These are phyloP conservation scores for Drosophila bocqueti DNA, from an alignment of 1,140 invertebrate genomes.

Conservation along the genomic window DNA sequence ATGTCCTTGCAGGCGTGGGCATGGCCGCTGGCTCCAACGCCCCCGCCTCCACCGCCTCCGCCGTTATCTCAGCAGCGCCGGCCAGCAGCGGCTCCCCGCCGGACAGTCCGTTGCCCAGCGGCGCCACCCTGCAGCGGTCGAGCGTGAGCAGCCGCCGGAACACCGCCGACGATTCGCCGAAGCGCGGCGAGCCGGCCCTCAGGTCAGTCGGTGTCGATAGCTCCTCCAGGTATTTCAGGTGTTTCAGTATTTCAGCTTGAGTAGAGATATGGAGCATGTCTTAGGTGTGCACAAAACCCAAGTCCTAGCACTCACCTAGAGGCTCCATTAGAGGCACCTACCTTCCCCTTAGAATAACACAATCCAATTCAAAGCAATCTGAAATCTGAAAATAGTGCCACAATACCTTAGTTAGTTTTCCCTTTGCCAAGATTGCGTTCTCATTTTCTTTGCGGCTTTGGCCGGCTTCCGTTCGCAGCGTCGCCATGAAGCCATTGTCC, in stretches of 20 bases:
- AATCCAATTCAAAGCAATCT: slow-evolving; percentile 1
- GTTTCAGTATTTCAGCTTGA: background rate
- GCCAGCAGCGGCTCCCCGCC: slow-evolving; percentile 84
- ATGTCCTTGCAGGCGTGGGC: slow-evolving; percentile 84
- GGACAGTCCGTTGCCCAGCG: slow-evolving; percentile 86
- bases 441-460: slow-evolving; percentile 18
- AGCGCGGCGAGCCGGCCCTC: slow-evolving; percentile 74
- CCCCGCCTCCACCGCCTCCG: slow-evolving; percentile 19
- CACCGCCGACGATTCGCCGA: slow-evolving; percentile 78
- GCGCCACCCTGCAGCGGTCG: slow-evolving; percentile 74
- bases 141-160: slow-evolving; percentile 79
- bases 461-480: slow-evolving; percentile 49
- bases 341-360: too few species aligned
- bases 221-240: slow-evolving; percentile 35
- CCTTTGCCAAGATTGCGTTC: slow-evolving; percentile 18
- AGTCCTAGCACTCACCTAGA: too few species aligned
- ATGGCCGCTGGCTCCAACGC: slow-evolving; percentile 39
- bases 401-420: slow-evolving; percentile 12
- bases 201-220: slow-evolving; percentile 71
- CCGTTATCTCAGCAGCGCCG: slow-evolving; percentile 37
- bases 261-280: background rate
- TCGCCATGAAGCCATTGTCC: slow-evolving; percentile 85
- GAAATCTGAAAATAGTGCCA: slow-evolving; percentile 24
- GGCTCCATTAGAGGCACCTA: background rate
- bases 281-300: background rate